These are phyloP conservation scores for Brachyptera putata DNA, from an alignment of 2,888 invertebrate genomes.

Conservation along the genomic window DNA sequence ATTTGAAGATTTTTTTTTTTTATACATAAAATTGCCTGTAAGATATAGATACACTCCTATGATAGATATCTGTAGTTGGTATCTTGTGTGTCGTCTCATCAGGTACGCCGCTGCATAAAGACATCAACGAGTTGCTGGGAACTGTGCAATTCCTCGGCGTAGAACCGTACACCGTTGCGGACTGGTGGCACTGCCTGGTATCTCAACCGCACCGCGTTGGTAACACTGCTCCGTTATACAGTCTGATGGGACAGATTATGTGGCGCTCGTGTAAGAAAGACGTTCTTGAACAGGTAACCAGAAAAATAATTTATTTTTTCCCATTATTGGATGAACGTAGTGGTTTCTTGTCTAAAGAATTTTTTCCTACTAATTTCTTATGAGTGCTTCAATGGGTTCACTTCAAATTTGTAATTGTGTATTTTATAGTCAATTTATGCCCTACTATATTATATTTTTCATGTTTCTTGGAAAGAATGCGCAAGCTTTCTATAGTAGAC, in stretches of 20 bases:
- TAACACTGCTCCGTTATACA: constrained; percentile 47
- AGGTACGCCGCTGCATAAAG: neutral
- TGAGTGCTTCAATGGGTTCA: no score
- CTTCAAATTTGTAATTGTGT: no score
- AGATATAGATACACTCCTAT: no score
- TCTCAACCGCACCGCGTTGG: constrained; percentile 50
- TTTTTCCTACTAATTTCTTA: no score
- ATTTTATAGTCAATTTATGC: no score
- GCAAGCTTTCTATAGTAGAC: no score
- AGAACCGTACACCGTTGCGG: constrained; percentile 50
- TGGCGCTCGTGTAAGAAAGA: constrained; percentile 68
- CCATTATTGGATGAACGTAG: no score
- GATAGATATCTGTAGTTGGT: neutral
- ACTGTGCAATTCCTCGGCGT: constrained; percentile 57
- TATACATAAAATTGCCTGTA: no score
- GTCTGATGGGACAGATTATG: constrained; percentile 53
- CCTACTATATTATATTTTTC: no score
- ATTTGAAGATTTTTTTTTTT: no score
- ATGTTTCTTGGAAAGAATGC: no score
- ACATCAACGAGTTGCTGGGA: constrained; percentile 50
- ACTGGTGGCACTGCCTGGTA: constrained; percentile 52
- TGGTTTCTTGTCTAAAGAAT: no score
- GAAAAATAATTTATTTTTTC: neutral
- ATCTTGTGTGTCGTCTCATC: neutral
- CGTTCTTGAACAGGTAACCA: constrained; percentile 56